Evolutionary conservation across 2,888 invertebrate species (phyloP), one percentile per base, ranked within the genome.

Genomic region (Sabatieria punctata): DNA sequence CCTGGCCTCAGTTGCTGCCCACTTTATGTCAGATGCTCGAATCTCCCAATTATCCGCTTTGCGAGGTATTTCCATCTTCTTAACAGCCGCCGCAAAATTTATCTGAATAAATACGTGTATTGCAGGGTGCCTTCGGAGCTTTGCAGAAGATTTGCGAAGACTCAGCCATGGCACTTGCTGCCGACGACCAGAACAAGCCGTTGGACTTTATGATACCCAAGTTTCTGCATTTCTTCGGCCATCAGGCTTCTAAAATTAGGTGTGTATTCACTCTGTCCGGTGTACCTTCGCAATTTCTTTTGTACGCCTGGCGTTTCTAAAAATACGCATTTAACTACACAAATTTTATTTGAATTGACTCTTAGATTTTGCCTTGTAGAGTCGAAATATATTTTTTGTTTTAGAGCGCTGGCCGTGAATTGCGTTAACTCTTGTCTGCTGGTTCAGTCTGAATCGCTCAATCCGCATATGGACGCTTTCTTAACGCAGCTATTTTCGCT

Each of bases 141-240:
- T 68, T 97, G 55, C 93, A 95, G 68, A 97, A 97, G 70, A 93
- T 97, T 44, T 97, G 95, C 70, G 97, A 97, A 73, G 97, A 97
- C 69, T 89, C 88, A 22, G 82, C 89, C 0, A 95, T 95, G 64
- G 73, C 83, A 45, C 70, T 95, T 51, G 91, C 91, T 65, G 82
- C 82, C 55, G 85, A 86, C 65, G 79, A 80, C 15, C 70, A 84
- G 30, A 84, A 84, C 66, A 76, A 85, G 57, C 91, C 95, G 2
- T 71, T 95, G 22, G 85, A 93, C 71, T 77, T 89, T 57, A 76
- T 97, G 57, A 88, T 97, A 63, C 91, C 95, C 2, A 95, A 95
- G 72, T 93, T 97, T 69, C 73, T 97, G 56, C 85, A 88, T 67
- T 97, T 91, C 73, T 95, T 95, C 69, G 79, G 80, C 62, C 91